A percentile compares a stretch with the other conserved stretches of the same genome.
Conservation (phyloP, 1,140 invertebrate species). For the Drosophila parvula region DNA sequence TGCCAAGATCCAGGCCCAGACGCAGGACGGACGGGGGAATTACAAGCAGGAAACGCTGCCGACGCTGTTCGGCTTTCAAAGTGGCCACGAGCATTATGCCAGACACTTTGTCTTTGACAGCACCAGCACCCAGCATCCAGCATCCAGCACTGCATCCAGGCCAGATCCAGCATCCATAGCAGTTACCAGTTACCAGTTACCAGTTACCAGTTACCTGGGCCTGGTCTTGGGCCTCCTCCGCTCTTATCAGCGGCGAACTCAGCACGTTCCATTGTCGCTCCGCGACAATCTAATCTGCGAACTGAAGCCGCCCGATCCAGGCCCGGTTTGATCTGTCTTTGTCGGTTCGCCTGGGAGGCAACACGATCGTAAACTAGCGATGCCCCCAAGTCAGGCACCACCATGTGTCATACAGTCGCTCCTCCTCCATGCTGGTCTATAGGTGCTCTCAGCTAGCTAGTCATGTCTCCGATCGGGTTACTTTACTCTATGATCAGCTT, state of each 20-base stretch:
- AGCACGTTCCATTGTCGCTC: constrained; percentile 78
- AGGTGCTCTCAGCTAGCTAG: neutral
- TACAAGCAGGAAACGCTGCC: constrained; percentile 76
- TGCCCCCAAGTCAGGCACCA: neutral
- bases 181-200: constrained; percentile 4
- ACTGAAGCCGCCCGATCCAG: constrained; percentile 35
- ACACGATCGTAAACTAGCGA: constrained; percentile 35
- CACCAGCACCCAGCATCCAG: constrained; percentile 21
- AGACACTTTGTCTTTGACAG: constrained; percentile 81
- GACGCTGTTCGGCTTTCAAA: constrained; percentile 75
- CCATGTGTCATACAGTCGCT: constrained; percentile 31
- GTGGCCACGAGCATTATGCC: constrained; percentile 75
- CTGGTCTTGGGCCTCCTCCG: constrained; percentile 21
- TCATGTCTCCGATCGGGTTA: too few species aligned
- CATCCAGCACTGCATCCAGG: constrained; percentile 5
- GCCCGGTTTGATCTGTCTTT: constrained; percentile 28
- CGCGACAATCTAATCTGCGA: constrained; percentile 67
- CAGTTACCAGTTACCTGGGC: neutral
- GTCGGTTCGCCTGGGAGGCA: constrained; percentile 7
- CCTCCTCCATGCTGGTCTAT: neutral
- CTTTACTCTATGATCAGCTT: neutral
- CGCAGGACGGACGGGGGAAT: constrained; percentile 30
- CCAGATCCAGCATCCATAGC: constrained; percentile 1
- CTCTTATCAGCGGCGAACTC: constrained; percentile 73
- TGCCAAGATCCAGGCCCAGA: neutral